phyloP scores from a whole-genome alignment of 1,140 invertebrate genomes.

The Magallana ariakensis region DNA sequence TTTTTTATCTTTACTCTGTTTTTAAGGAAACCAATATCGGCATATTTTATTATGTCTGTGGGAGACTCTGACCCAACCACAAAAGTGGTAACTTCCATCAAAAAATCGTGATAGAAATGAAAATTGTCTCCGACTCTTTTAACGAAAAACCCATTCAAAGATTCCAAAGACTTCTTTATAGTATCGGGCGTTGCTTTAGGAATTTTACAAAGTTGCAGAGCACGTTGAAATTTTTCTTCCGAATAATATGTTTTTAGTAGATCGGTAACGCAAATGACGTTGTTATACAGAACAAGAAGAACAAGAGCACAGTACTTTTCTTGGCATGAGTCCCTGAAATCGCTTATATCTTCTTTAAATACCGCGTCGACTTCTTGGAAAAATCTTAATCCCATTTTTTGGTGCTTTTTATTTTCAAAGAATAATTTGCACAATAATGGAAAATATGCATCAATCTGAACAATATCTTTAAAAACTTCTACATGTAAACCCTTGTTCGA shows the following conservation, averaged over 20 bases:
- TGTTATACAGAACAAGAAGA: not conserved
- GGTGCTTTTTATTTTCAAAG: not conserved
- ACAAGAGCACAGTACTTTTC: not conserved
- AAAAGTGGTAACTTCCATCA: not conserved
- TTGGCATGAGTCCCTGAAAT: not conserved
- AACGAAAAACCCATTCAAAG: not conserved
- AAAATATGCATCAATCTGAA: not conserved
- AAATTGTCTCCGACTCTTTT: not conserved
- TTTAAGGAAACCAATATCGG: not conserved
- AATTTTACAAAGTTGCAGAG: not conserved
- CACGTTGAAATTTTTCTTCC: not conserved
- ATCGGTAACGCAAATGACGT: not conserved
- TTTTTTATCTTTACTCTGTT: not conserved
- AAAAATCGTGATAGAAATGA: not conserved
- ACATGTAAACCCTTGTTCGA: not conserved
- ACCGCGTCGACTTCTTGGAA: not conserved
- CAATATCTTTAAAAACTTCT: not conserved
- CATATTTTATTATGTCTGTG: not conserved
- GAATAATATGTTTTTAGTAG: not conserved
- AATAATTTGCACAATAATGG: not conserved
- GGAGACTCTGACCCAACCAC: not conserved
- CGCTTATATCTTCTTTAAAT: not conserved
- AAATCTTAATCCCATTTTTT: not conserved
- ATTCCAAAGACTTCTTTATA: not conserved
- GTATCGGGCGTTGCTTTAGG: not conserved